These are phyloP conservation scores for Carduelis carduelis DNA, from an alignment of 2,797 vertebrate genomes.

Conservation along the genomic window DNA sequence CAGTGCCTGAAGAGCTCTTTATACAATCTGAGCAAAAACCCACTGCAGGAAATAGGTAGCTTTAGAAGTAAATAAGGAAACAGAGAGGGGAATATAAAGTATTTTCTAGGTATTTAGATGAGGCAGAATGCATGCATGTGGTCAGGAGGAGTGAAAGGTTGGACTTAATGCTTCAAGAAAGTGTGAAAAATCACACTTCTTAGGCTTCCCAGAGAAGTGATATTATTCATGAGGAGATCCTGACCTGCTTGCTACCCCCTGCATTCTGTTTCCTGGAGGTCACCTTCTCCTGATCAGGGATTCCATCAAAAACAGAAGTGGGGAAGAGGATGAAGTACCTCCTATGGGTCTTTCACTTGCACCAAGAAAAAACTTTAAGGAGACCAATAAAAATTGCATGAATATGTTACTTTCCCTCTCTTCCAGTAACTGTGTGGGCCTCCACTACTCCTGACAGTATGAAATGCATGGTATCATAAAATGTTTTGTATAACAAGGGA, in stretches of 20 bases:
- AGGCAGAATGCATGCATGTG: neutral
- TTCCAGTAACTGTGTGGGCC: neutral
- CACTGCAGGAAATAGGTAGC: neutral
- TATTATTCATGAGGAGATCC: neutral
- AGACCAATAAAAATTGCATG: neutral
- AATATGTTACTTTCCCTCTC: neutral
- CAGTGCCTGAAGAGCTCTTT: neutral
- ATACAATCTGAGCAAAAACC: neutral
- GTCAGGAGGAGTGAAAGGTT: neutral
- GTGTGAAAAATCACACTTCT: neutral
- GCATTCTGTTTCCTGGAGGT: neutral
- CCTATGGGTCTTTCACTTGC: neutral
- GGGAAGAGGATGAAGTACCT: neutral
- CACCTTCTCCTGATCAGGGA: neutral
- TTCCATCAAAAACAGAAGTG: neutral
- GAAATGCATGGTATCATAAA: neutral
- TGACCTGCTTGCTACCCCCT: neutral
- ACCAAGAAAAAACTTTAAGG: neutral
- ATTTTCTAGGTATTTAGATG: neutral
- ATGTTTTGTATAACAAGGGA: neutral
- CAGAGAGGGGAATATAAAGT: neutral
- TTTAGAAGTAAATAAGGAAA: neutral
- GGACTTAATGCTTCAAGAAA: neutral
- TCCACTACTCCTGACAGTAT: neutral
- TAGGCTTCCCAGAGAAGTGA: neutral